Base-by-base conservation (phyloP, 2,113 vertebrate species). In the Athene noctua region DNA sequence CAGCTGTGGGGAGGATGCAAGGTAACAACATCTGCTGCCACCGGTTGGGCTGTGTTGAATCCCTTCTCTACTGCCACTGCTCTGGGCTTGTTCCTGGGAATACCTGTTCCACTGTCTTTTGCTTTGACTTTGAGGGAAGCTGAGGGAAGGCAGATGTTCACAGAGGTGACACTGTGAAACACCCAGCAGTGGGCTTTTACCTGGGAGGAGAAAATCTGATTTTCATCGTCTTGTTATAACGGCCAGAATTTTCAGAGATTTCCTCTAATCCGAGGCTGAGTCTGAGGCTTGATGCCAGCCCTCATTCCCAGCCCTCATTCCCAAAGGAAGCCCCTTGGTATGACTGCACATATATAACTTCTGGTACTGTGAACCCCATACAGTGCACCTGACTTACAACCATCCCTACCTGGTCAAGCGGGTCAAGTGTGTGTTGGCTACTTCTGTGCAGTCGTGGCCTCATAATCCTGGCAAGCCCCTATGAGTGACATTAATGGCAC, bases 311-410 rank as follows among this genome's bases (percentile, higher is more conserved):
- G n/a, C 11, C 15, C 6, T 72, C 6, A 1, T 40, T 86, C 46
- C 40, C 26, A 13, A 21, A 66, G 74, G 36, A 88, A 92, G 14
- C 2, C 42, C 19, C 67, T 44, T 46, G 86, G 29, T 71, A 29
- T 67, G 42, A 46, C 0, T 29, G 67, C 10, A 40, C 4, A 7
- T 34, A 13, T 9, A 0, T 3, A 47, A 30, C 29, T 52, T 38
- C n/a, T 74, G 44, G 55, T 66, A 13, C 44, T 70, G 44, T 34
- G 29, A 65, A 36, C 7, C 40, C 29, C 10, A 15, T 29, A 17
- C 2, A 46, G 34, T 7, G 19, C n/a, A 13, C 0, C 0, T 70
- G 51, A 26, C 55, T 59, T 46, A 67, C 42, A 74, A 2, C n/a
- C 17, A 55, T n/a, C 49, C 26, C 32, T 47, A 2, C 15, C 6